A percentile compares a stretch with the other conserved stretches of the same genome.
Evolutionary conservation across 2,888 invertebrate species (phyloP).

Genomic region (Eilema sororculum): DNA sequence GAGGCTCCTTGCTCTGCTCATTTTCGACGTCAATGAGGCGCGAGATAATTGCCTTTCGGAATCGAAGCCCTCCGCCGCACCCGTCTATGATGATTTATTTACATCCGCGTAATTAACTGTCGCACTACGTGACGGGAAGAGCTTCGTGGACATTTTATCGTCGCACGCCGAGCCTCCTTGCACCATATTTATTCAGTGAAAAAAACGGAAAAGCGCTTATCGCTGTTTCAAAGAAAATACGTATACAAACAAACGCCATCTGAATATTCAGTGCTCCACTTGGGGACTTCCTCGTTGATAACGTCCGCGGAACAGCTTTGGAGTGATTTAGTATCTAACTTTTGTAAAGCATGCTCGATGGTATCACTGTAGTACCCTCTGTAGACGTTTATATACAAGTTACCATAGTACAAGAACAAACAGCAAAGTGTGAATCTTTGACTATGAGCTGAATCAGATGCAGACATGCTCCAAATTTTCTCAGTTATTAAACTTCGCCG

Average conservation of each 20-base stretch:
- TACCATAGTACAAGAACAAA: constrained; percentile 36
- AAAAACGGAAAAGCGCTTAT: constrained; percentile 80
- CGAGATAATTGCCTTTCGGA: constrained; percentile 84
- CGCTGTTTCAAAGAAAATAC: constrained; percentile 79
- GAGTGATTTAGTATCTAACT: constrained; percentile 77
- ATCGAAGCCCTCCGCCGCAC: constrained; percentile 81
- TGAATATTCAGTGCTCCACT: constrained; percentile 79
- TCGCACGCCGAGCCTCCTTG: constrained; percentile 72
- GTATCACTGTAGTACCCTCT: constrained; percentile 57
- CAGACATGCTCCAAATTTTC: constrained; percentile 76
- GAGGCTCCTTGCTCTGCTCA: constrained; percentile 69
- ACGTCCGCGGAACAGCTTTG: constrained; percentile 74
- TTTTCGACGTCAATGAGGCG: constrained; percentile 85
- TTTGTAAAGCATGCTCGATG: constrained; percentile 65
- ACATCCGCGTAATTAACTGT: constrained; percentile 87
- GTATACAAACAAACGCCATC: constrained; percentile 82
- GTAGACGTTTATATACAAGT: constrained; percentile 15
- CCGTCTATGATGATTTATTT: constrained; percentile 86
- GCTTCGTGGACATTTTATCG: constrained; percentile 82
- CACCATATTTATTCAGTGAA: constrained; percentile 80
- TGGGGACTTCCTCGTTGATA: constrained; percentile 77
- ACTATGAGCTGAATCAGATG: constrained; percentile 65
- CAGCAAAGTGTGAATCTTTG: constrained; percentile 56
- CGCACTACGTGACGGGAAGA: constrained; percentile 86
- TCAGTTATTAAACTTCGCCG: constrained; percentile 80